Evolutionary conservation across 1,140 invertebrate genomes (phyloP).

Genomic region (Sinonovacula constricta): DNA sequence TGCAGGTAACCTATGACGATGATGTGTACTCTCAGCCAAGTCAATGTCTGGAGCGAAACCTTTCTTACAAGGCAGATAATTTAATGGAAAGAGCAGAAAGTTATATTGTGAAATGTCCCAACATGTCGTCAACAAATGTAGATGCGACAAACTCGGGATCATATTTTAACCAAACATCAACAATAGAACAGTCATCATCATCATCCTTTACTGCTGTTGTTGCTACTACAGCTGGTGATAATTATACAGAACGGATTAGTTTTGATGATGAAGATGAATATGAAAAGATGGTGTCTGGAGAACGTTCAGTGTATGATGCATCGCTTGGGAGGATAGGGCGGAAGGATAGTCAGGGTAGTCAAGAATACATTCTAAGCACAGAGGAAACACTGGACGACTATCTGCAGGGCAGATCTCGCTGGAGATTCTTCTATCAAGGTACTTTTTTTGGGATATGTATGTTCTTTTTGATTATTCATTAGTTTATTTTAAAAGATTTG

Average conservation of each 20-base stretch:
- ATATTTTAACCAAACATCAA: too few species aligned
- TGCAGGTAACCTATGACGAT: constrained; percentile 38
- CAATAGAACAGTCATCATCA: too few species aligned
- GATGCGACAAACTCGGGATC: too few species aligned
- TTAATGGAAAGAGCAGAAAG: constrained; percentile 56
- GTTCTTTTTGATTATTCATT: too few species aligned
- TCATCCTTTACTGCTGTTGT: too few species aligned
- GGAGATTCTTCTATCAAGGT: constrained; percentile 58
- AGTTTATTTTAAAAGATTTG: too few species aligned
- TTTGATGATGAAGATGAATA: neutral
- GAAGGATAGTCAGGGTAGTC: constrained; percentile 6
- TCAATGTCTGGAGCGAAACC: neutral
- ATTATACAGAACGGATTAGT: constrained; percentile 2
- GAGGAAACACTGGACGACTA: constrained; percentile 26
- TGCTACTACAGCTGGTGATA: neutral
- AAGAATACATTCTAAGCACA: constrained; percentile 25
- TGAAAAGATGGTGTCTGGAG: neutral
- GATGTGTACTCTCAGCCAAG: constrained; percentile 38
- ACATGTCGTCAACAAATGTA: too few species aligned
- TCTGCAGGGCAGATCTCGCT: constrained; percentile 44
- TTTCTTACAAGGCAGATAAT: constrained; percentile 6
- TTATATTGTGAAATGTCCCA: constrained; percentile 7
- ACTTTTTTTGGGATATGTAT: too few species aligned
- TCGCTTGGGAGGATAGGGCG: neutral
- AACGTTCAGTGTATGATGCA: constrained; percentile 26